These are phyloP conservation scores for Gibbula magus DNA, from an alignment of 2,888 invertebrate species.

Conservation along the genomic window DNA sequence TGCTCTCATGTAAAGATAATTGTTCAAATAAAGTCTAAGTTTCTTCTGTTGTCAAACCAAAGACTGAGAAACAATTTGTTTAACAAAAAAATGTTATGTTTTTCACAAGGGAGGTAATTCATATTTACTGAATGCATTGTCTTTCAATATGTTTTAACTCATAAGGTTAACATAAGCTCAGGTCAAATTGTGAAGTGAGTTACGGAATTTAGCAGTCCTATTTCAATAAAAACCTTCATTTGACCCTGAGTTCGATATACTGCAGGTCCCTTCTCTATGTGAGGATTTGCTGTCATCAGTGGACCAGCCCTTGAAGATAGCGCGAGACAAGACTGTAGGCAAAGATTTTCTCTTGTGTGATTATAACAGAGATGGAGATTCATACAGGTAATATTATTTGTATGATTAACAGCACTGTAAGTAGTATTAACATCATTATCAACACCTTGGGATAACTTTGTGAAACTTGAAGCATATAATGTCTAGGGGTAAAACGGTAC, in stretches of 20 bases:
- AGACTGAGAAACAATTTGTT: too few species aligned
- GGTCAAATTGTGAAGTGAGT: neutral
- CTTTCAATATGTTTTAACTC: too few species aligned
- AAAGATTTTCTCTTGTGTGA: slow-evolving; percentile 98
- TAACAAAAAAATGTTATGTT: too few species aligned
- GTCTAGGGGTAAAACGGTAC: too few species aligned
- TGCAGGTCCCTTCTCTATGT: slow-evolving; percentile 89
- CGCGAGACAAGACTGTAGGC: slow-evolving; percentile 91
- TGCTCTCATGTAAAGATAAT: too few species aligned
- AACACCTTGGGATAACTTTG: too few species aligned
- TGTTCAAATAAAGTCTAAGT: too few species aligned
- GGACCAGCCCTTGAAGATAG: slow-evolving; percentile 98
- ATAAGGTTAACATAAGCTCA: neutral
- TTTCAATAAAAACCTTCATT: neutral
- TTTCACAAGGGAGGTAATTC: neutral
- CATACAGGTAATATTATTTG: slow-evolving; percentile 83
- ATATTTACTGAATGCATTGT: neutral
- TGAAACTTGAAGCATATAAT: too few species aligned
- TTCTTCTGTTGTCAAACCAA: too few species aligned
- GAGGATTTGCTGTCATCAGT: slow-evolving; percentile 97
- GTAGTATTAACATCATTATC: too few species aligned
- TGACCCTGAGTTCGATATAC: neutral
- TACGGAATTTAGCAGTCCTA: neutral
- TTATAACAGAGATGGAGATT: slow-evolving; percentile 99
- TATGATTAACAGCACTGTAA: neutral